Evolutionary conservation across 2,888 invertebrate species (phyloP).

Genomic region (Tipula lateralis): DNA sequence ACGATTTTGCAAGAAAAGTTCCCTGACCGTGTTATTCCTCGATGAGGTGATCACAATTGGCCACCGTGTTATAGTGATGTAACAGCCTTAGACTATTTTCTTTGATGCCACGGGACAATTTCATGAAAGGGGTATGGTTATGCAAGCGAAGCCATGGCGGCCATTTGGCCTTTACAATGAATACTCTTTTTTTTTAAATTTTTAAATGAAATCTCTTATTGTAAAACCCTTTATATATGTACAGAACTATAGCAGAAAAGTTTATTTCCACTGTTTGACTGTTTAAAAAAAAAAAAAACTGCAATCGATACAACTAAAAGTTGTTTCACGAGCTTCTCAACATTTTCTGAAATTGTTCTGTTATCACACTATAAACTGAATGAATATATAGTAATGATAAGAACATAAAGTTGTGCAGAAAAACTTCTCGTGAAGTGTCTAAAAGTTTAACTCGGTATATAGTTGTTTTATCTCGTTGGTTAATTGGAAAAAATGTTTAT

Average conservation of each 20-base stretch:
- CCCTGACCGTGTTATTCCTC: too few species aligned
- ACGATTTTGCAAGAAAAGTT: too few species aligned
- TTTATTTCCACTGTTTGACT: not conserved
- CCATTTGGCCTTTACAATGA: too few species aligned
- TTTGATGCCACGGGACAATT: too few species aligned
- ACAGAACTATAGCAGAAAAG: not conserved
- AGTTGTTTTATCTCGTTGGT: not conserved
- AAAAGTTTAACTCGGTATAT: not conserved
- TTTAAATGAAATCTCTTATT: too few species aligned
- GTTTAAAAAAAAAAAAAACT: not conserved
- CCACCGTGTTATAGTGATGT: too few species aligned
- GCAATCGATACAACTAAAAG: not conserved
- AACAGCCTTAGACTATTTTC: too few species aligned
- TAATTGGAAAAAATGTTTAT: constrained; percentile 15
- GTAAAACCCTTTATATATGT: too few species aligned
- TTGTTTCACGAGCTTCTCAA: not conserved
- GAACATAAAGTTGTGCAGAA: not conserved
- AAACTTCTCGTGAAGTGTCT: not conserved
- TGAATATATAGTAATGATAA: not conserved
- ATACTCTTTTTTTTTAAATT: too few species aligned
- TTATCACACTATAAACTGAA: not conserved
- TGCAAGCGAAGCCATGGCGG: too few species aligned
- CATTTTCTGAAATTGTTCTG: not conserved
- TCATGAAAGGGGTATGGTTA: too few species aligned
- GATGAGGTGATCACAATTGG: too few species aligned